Evolutionary conservation across 2,113 vertebrate genomes (phyloP).

Genomic region (Clarias macrocephalus): DNA sequence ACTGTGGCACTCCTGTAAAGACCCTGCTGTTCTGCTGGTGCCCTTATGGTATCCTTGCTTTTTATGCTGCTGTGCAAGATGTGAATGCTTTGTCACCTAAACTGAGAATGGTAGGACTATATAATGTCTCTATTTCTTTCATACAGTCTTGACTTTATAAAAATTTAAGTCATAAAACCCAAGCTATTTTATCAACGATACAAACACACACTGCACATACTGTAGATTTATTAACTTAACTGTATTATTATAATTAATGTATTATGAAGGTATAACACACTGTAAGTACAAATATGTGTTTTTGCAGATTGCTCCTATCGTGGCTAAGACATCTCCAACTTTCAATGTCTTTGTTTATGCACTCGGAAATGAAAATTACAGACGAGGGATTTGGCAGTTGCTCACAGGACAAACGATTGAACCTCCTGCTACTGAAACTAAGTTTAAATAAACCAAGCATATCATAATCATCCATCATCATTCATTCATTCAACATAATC

Average conservation of each 20-base stretch:
- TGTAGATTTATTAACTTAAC: not conserved
- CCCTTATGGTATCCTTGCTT: constrained; percentile 84
- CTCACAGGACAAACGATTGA: constrained; percentile 84
- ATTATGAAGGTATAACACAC: not conserved
- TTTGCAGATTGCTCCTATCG: constrained; percentile 85
- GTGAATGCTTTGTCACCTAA: constrained; percentile 83
- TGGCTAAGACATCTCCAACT: constrained; percentile 86
- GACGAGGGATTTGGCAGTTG: constrained; percentile 86
- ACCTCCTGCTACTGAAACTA: constrained; percentile 80
- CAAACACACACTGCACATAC: not conserved
- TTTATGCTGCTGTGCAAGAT: constrained; percentile 81
- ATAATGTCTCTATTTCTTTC: too few species aligned
- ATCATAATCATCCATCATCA: constrained; percentile 52
- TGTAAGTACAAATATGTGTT: constrained; percentile 35
- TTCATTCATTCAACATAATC: constrained; percentile 47
- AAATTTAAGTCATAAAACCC: not conserved
- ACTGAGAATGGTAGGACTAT: constrained; percentile 84
- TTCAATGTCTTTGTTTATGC: constrained; percentile 87
- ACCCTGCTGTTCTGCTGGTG: constrained; percentile 87
- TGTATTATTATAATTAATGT: not conserved
- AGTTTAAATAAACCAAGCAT: constrained; percentile 79
- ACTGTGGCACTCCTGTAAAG: constrained; percentile 82
- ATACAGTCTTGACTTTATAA: not conserved
- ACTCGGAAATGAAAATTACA: constrained; percentile 86
- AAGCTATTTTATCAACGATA: not conserved